Percentiles rank a stretch among this genome's conserved stretches.
phyloP scores from a whole-genome alignment of 2,113 vertebrate species.

The Elephantulus edwardii region DNA sequence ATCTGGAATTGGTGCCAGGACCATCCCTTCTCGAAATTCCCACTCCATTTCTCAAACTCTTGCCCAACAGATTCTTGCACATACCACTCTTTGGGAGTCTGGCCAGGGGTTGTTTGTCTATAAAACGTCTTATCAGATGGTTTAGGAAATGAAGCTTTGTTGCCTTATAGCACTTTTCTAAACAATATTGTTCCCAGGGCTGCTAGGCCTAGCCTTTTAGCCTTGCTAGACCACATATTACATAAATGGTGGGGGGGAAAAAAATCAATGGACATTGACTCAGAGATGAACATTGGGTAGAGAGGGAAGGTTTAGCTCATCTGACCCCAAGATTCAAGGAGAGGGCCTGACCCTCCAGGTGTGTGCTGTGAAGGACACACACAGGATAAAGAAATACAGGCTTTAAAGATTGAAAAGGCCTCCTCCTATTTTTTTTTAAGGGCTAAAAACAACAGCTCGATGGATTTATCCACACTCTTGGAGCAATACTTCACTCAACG shows the following conservation, averaged over 20 bases:
- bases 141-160: slow-evolving; percentile 52
- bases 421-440: too few relatives aligned
- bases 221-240: neutral
- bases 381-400: neutral
- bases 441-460: neutral
- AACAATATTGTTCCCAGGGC: slow-evolving; percentile 46
- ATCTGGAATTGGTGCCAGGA: neutral
- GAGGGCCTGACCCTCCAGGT: too few relatives aligned
- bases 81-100: neutral
- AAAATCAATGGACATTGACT: neutral
- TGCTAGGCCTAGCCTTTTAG: neutral
- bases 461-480: neutral
- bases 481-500: neutral
- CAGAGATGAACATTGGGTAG: neutral
- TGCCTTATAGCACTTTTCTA: slow-evolving; percentile 34
- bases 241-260: neutral
- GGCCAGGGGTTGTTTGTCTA: neutral
- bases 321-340: too few relatives aligned
- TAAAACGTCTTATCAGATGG: slow-evolving; percentile 62
- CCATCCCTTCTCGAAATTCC: neutral
- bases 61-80: slow-evolving; percentile 33
- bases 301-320: neutral
- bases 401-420: neutral
- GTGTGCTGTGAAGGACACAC: neutral
- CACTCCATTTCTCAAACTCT: slow-evolving; percentile 20